Base-by-base conservation (phyloP, 2,797 vertebrate species). In the Sarcophilus harrisii region DNA sequence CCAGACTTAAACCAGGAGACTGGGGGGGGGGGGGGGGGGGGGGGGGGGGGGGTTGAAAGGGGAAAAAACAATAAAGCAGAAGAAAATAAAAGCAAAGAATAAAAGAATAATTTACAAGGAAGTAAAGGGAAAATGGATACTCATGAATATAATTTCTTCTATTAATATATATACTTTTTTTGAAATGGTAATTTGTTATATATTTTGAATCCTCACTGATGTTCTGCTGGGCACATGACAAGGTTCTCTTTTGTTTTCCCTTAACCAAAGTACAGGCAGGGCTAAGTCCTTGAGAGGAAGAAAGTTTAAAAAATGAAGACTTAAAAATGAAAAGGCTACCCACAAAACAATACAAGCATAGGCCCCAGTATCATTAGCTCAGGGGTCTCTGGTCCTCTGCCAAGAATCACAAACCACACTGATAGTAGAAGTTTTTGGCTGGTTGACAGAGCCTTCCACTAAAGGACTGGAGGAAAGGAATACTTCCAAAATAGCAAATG, bases 401-500 rank as follows among this genome's bases (percentile, higher is more conserved):
- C 96, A 96, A 96, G 38, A 12, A 96, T 96, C 94, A 96, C 96
- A 97, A 97, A 96, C 96, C 94, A 94, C 97, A 97, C 92, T 95
- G 96, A 97, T 96, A 96, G 93, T 96, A 94, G 94, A 93, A 92
- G 73, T 91, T 96, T 97, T 96, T 93, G 96, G 96, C 95, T 91
- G 60, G 95, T 60, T 95, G 96, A 94, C 91, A 92, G 91, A 94
- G 62, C 92, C 95, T 95, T 90, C 57, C 81, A 93, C 55, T 87
- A 32, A 45, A 59, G 90, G n/a, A 28, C 4, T 6, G 30, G 62
- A 28, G 60, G 38, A 58, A n/a, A 93, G 54, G 55, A 38, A 91
- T 66, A 54, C 87, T 94, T 73, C 18, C 58, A 89, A 96, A 94
- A 93, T 5, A 58, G 57, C 54, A 58, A 93, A 92, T 0, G 21